These are phyloP conservation scores for Sciurus niger DNA, from an alignment of 2,113 vertebrate genomes.

Conservation along the genomic window DNA sequence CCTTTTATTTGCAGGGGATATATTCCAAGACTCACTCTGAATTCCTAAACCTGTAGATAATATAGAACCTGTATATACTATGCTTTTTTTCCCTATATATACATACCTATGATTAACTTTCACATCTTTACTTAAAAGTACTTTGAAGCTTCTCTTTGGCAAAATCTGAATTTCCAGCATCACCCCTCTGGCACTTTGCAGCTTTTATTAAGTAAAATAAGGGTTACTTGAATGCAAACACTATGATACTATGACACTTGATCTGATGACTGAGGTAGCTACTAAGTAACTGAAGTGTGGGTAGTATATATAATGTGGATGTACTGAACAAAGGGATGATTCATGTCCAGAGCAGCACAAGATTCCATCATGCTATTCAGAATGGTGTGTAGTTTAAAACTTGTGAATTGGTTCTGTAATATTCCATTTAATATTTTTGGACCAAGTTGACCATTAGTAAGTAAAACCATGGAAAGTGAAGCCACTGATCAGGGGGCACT, in stretches of 20 bases:
- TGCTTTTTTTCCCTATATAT: background rate
- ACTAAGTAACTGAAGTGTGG: background rate
- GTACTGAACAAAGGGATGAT: background rate
- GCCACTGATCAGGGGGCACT: background rate
- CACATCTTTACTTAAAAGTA: background rate
- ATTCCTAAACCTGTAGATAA: background rate
- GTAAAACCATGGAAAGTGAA: background rate
- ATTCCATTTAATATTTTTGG: background rate
- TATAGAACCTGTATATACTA: background rate
- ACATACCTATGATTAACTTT: background rate
- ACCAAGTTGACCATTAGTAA: background rate
- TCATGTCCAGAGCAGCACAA: background rate
- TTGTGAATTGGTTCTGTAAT: background rate
- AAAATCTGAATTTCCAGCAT: background rate
- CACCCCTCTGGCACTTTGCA: background rate
- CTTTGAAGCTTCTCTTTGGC: background rate
- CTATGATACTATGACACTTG: background rate
- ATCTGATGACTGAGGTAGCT: background rate
- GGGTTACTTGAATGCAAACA: background rate
- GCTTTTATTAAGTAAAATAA: background rate
- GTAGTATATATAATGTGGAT: background rate
- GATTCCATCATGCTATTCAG: background rate
- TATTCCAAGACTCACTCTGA: background rate
- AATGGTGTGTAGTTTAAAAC: background rate
- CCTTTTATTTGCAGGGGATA: background rate